phyloP scores from a whole-genome alignment of 2,113 vertebrate species.

The Puffinus mauretanicus region DNA sequence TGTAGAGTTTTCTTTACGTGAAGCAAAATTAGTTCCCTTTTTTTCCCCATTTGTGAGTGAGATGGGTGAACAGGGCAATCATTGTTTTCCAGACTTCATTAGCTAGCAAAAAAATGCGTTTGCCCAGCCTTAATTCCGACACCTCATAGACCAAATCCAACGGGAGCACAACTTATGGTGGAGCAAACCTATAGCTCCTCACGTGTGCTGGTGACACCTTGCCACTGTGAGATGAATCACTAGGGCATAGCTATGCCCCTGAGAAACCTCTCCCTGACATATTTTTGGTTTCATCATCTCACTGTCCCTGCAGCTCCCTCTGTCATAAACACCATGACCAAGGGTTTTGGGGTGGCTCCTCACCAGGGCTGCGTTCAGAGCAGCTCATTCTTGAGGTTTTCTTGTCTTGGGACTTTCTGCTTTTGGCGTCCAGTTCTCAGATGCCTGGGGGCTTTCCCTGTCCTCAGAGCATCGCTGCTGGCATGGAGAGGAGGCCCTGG shows the following conservation, averaged over 20 bases:
- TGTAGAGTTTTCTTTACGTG: neutral
- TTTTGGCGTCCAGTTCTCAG: neutral
- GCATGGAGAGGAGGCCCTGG: neutral
- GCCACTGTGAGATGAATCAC: neutral
- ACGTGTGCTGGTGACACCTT: neutral
- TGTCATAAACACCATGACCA: neutral
- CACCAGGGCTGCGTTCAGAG: neutral
- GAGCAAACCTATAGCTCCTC: neutral
- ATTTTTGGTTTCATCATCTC: neutral
- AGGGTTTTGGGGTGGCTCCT: neutral
- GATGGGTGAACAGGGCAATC: neutral
- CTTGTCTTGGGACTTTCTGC: neutral
- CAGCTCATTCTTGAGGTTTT: neutral
- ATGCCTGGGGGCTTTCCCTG: neutral
- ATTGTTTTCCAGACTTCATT: neutral
- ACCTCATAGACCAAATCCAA: neutral
- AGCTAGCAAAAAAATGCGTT: neutral
- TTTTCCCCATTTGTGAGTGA: neutral
- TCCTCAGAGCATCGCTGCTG: neutral
- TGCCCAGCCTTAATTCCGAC: neutral
- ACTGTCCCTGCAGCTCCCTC: rapidly evolving
- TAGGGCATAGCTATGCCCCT: neutral
- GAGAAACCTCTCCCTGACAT: neutral
- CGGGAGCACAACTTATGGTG: rapidly evolving
- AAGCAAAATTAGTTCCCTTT: neutral